Conservation (phyloP, 2,888 invertebrate genomes). For the Choristoneura rosaceana region DNA sequence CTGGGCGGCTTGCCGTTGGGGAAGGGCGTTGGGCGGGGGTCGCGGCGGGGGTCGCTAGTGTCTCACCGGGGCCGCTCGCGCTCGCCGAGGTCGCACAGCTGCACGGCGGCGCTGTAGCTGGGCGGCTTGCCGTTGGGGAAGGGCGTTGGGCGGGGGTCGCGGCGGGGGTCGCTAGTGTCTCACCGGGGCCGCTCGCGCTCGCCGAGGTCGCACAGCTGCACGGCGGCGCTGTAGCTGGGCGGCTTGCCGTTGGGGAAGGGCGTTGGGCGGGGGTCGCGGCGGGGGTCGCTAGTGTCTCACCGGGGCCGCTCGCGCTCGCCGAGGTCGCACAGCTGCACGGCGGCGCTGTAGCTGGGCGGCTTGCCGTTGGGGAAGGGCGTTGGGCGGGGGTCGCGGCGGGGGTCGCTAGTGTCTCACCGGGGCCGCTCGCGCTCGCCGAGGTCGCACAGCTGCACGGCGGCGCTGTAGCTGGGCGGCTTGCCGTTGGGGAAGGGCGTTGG, state of each 20-base stretch:
- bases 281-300: too few relatives aligned
- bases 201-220: slow-evolving; percentile 81
- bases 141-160: neutral
- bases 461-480: slow-evolving; percentile 84
- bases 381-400: slow-evolving; percentile 77
- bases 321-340: slow-evolving; percentile 84
- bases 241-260: slow-evolving; percentile 88
- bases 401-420: too few relatives aligned
- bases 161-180: neutral
- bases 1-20: slow-evolving; percentile 11
- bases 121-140: too few relatives aligned
- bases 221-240: slow-evolving; percentile 84
- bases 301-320: slow-evolving; percentile 66
- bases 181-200: slow-evolving; percentile 68
- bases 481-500: slow-evolving; percentile 88
- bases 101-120: slow-evolving; percentile 11
- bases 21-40: neutral
- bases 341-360: slow-evolving; percentile 84
- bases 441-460: slow-evolving; percentile 85
- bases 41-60: neutral
- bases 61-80: slow-evolving; percentile 63
- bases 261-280: slow-evolving; percentile 83
- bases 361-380: slow-evolving; percentile 89
- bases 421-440: slow-evolving; percentile 66
- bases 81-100: slow-evolving; percentile 1